These are phyloP conservation scores for Dynastes hyllus DNA, from an alignment of 2,888 invertebrate species.

Conservation along the genomic window DNA sequence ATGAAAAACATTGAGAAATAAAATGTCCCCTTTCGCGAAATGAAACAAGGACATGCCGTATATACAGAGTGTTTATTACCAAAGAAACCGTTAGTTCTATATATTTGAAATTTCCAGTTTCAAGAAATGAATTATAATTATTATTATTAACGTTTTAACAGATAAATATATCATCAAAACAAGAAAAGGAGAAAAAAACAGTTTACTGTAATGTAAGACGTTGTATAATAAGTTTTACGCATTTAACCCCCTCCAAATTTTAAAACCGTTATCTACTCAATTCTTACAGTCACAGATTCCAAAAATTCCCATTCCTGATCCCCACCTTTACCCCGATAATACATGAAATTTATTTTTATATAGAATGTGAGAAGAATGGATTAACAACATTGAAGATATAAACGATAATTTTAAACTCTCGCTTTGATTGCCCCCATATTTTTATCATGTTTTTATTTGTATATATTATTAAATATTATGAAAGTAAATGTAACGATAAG, in stretches of 20 bases:
- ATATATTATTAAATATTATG: slow-evolving; percentile 21
- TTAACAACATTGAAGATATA: background rate
- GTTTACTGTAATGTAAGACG: too few relatives aligned
- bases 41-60: too few relatives aligned
- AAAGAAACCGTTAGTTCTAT: too few relatives aligned
- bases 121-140: too few relatives aligned
- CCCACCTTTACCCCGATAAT: background rate
- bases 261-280: background rate
- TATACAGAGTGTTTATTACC: too few relatives aligned
- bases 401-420: slow-evolving; percentile 9
- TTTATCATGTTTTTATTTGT: slow-evolving; percentile 22
- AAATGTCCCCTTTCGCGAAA: too few relatives aligned
- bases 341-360: slow-evolving; percentile 16
- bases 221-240: background rate
- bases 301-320: background rate
- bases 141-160: too few relatives aligned
- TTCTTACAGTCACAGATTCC: background rate
- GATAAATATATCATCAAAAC: too few relatives aligned
- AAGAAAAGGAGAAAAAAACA: too few relatives aligned
- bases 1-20: too few relatives aligned
- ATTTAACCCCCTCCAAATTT: background rate
- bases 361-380: background rate
- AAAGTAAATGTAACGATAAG: slow-evolving; percentile 11
- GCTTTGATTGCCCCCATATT: slow-evolving; percentile 26
- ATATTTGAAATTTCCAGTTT: too few relatives aligned